These are phyloP conservation scores for Ficedula albicollis DNA, from an alignment of 2,797 vertebrate species.

Conservation along the genomic window DNA sequence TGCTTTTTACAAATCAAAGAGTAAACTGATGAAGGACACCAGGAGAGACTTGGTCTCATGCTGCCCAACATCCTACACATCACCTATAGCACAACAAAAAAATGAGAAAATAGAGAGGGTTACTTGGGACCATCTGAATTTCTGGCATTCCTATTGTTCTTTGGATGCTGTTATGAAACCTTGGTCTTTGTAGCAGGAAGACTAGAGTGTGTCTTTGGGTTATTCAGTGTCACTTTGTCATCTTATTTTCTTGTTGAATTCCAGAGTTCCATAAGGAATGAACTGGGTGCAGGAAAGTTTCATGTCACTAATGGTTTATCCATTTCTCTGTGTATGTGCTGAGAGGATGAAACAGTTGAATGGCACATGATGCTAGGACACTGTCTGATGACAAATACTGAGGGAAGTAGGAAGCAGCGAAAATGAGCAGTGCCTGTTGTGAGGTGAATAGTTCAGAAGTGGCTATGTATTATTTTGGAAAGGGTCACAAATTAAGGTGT, in stretches of 20 bases:
- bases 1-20: not conserved
- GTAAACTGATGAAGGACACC: not conserved
- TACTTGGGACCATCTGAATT: not conserved
- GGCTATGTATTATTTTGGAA: slow-evolving; percentile 74
- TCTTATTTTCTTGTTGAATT: not conserved
- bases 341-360: not conserved
- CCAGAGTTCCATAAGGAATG: not conserved
- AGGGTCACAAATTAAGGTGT: slow-evolving; percentile 71
- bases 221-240: not conserved
- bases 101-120: not conserved
- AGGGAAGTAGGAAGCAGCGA: not conserved
- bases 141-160: not conserved
- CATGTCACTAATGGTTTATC: not conserved
- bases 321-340: not conserved
- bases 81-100: not conserved
- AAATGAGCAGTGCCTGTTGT: slow-evolving; percentile 42
- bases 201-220: not conserved
- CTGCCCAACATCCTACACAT: not conserved
- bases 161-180: not conserved
- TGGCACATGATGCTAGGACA: not conserved
- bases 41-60: not conserved
- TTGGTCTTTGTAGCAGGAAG: not conserved
- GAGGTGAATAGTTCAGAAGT: slow-evolving; percentile 83
- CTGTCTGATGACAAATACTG: not conserved
- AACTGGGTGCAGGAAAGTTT: not conserved